Base-by-base conservation (phyloP, 2,797 vertebrate species). In the Phylloscopus collybita region DNA sequence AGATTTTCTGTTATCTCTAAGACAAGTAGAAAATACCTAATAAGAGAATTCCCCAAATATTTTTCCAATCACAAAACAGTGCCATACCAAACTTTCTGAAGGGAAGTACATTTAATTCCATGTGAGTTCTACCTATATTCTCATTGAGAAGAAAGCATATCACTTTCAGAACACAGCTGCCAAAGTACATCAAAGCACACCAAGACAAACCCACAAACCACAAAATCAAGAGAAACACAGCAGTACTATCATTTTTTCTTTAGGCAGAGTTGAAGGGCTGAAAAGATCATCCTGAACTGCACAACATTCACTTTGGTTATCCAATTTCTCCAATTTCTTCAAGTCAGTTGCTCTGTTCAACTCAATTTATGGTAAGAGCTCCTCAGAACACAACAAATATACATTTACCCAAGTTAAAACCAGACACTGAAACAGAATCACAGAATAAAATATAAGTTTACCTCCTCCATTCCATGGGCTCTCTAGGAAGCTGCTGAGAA, bases 391-490 rank as follows among this genome's bases (percentile, higher is more conserved):
- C 40, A 66, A 64, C 29, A 66, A 47, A 57, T 10, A 54, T 6
- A 54, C 5, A 61, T 42, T n/a, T 57, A 86, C 6, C 47, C 40
- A 59, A 72, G 51, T 51, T 15, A 38, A 84, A 75, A 65, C 21
- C 27, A 67, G 13, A 34, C 17, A 57, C 0, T 36, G 67, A 85
- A 87, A 76, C 3, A 86, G 45, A 54, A 79, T 7, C 27, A 67
- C 20, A 21, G 49, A 87, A 79, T 11, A 76, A 89, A 88, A 51
- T 4, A 0, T 7, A 86, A 47, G 26, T 93, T 90, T 96, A 99
- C 99, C 99, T 98, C 94, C 99, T 99, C 99, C 99, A 99, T 96
- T 99, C 99, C 99, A 99, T 99, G 16, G 99, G 99, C 90, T 99
- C 99, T 95, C 98, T 98, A 74, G 99, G 99, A 95, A 99, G 99